phyloP scores from a whole-genome alignment of 2,888 invertebrate species.

The Drosophila dives region DNA sequence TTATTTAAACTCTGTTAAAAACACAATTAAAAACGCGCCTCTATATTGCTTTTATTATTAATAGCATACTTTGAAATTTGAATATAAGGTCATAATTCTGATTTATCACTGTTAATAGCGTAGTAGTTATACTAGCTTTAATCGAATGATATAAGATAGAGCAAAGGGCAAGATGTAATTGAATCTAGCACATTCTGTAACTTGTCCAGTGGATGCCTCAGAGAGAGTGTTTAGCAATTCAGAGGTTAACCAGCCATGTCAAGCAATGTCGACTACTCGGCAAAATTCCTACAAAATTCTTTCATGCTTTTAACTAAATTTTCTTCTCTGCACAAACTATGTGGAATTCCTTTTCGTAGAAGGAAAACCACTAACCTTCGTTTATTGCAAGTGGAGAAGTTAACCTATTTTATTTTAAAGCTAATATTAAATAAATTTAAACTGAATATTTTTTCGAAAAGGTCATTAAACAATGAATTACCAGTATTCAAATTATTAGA shows the following conservation, averaged over 20 bases:
- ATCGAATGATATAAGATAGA: neutral
- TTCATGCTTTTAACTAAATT: neutral
- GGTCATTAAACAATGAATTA: slow-evolving; percentile 22
- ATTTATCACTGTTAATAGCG: neutral
- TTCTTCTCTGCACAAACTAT: neutral
- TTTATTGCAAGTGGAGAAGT: neutral
- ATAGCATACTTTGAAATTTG: neutral
- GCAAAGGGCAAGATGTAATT: neutral
- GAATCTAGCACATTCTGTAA: neutral
- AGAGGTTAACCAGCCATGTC: neutral
- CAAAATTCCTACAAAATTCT: neutral
- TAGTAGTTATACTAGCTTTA: neutral
- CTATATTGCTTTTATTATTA: neutral
- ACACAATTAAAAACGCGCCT: neutral
- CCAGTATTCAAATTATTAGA: slow-evolving; percentile 1
- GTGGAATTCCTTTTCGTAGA: neutral
- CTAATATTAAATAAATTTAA: neutral
- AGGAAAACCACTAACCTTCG: neutral
- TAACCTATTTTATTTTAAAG: slow-evolving; percentile 11
- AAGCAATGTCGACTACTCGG: neutral
- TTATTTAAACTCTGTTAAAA: neutral
- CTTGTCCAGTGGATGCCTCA: neutral
- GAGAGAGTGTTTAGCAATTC: neutral
- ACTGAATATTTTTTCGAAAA: neutral
- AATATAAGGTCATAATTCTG: neutral